These are phyloP conservation scores for Macrophya alboannulata DNA, from an alignment of 2,888 invertebrate species.

Conservation along the genomic window DNA sequence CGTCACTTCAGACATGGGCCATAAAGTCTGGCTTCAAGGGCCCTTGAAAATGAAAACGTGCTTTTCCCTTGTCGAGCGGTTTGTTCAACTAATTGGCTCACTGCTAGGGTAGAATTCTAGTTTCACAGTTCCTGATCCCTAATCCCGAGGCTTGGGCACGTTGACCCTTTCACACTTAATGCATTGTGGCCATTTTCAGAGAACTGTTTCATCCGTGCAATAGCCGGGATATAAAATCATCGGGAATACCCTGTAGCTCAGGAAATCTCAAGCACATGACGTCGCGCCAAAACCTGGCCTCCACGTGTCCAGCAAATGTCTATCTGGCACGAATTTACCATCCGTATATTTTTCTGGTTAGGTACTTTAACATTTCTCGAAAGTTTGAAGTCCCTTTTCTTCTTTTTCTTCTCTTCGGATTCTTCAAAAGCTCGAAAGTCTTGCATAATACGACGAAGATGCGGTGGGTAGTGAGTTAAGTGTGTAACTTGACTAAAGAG, in stretches of 20 bases:
- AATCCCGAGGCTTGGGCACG: not conserved
- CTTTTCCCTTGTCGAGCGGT: slow-evolving; percentile 7
- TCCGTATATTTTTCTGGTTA: not conserved
- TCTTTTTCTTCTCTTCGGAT: not conserved
- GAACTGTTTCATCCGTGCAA: not conserved
- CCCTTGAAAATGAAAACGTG: slow-evolving; percentile 50
- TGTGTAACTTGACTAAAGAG: slow-evolving; percentile 3
- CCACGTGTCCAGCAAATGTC: slow-evolving; percentile 25
- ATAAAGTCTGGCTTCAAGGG: slow-evolving; percentile 46
- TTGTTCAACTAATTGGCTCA: slow-evolving; percentile 27
- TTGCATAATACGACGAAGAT: not conserved
- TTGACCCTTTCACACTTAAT: not conserved
- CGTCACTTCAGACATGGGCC: slow-evolving; percentile 21
- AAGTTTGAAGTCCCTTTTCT: not conserved
- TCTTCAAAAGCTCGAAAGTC: not conserved
- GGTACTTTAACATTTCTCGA: not conserved
- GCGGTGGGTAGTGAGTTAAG: not conserved
- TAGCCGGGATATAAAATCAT: not conserved
- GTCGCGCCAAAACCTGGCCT: not conserved
- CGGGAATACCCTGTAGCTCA: not conserved
- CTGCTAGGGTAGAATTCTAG: not conserved
- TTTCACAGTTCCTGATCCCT: not conserved
- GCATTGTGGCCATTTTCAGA: not conserved
- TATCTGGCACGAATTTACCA: not conserved
- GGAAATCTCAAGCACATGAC: not conserved